These are phyloP conservation scores for Gobiocypris rarus DNA, from an alignment of 2,113 vertebrate species.

Conservation along the genomic window DNA sequence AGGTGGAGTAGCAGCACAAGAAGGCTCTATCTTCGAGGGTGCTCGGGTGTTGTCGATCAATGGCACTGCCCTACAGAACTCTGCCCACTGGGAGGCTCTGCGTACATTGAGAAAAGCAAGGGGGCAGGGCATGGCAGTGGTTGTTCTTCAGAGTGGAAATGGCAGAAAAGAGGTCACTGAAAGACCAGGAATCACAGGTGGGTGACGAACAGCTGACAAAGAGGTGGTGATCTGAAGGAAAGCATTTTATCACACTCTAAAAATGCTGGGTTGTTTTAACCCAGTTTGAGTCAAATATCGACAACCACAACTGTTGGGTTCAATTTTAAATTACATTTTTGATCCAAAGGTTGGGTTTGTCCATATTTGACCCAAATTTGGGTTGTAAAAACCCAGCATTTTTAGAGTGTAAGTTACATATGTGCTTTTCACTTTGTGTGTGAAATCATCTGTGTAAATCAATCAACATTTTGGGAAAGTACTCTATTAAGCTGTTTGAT, in stretches of 20 bases:
- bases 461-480: too few relatives aligned
- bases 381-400: too few relatives aligned
- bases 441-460: not conserved
- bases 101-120: conserved; percentile 69
- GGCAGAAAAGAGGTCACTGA: conserved; percentile 12
- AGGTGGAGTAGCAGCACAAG: conserved; percentile 72
- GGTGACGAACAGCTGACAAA: conserved; percentile 52
- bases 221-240: not conserved
- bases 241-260: not conserved
- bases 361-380: too few relatives aligned
- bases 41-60: conserved; percentile 79
- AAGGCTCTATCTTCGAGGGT: conserved; percentile 76
- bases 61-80: conserved; percentile 69
- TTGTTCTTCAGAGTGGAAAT: conserved; percentile 73
- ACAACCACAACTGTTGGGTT: too few relatives aligned
- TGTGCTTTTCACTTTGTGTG: not conserved
- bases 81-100: conserved; percentile 74
- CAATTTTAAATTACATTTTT: too few relatives aligned
- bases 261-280: not conserved
- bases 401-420: too few relatives aligned
- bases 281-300: too few relatives aligned
- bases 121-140: conserved; percentile 70
- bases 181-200: conserved; percentile 39
- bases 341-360: too few relatives aligned
- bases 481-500: not conserved